phyloP scores from a whole-genome alignment of 2,113 vertebrate genomes.

The Tonatia bakeri region DNA sequence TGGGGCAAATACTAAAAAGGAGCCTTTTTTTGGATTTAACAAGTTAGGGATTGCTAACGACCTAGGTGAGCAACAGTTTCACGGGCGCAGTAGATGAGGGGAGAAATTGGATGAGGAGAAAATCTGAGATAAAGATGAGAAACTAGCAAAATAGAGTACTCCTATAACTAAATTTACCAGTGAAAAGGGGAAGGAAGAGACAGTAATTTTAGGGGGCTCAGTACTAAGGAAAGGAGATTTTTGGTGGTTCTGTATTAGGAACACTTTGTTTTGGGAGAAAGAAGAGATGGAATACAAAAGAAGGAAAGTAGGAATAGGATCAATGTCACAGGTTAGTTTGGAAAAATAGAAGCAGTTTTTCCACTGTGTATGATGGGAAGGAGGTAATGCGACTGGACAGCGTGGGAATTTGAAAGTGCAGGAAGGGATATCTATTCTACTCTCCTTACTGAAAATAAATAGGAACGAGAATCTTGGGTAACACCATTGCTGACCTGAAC shows the following conservation, averaged over 20 bases:
- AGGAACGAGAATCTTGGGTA: not conserved
- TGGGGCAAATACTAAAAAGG: not conserved
- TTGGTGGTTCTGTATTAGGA: not conserved
- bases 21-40: not conserved
- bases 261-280: not conserved
- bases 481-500: not conserved
- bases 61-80: not conserved
- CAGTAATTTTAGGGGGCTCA: not conserved
- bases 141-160: not conserved
- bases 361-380: not conserved
- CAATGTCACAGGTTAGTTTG: not conserved
- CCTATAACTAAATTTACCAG: not conserved
- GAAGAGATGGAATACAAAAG: not conserved
- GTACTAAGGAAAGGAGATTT: not conserved
- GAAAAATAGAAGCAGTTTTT: not conserved
- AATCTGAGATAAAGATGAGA: not conserved
- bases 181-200: not conserved
- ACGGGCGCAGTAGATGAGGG: not conserved
- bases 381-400: not conserved
- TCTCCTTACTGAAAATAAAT: not conserved
- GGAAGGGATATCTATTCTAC: not conserved
- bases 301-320: not conserved
- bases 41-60: not conserved
- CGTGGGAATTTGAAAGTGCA: not conserved
- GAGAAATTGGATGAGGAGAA: not conserved